Evolutionary conservation across 2,797 vertebrate species (phyloP).

Genomic region (Parotocinclus haroldoi): DNA sequence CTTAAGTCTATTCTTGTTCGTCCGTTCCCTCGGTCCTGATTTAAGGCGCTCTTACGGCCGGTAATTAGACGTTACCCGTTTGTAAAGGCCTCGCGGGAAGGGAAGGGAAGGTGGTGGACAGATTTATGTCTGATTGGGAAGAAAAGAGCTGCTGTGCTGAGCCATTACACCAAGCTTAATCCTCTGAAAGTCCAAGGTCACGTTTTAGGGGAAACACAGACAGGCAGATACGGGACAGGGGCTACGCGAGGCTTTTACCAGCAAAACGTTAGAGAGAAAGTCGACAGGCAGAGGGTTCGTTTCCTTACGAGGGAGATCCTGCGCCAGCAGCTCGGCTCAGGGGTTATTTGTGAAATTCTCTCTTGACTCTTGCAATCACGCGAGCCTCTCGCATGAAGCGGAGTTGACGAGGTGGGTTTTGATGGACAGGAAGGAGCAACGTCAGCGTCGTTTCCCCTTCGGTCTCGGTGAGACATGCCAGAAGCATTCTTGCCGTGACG

Average conservation of each 20-base stretch:
- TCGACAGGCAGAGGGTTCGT: constrained; percentile 10
- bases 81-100: too few relatives aligned
- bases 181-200: neutral
- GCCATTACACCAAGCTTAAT: neutral
- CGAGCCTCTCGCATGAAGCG: constrained; percentile 23
- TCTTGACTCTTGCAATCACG: constrained; percentile 57
- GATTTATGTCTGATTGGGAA: constrained; percentile 1
- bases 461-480: constrained; percentile 54
- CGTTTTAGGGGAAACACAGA: neutral
- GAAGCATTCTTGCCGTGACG: constrained; percentile 47
- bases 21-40: too few relatives aligned
- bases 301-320: neutral
- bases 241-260: too few relatives aligned
- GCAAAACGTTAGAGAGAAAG: neutral
- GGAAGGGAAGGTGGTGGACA: neutral
- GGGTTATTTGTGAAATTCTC: constrained; percentile 54
- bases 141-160: neutral
- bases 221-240: too few relatives aligned
- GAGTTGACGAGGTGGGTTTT: neutral
- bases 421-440: constrained; percentile 53
- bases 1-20: too few relatives aligned
- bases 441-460: constrained; percentile 51
- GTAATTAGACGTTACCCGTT: neutral
- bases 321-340: constrained; percentile 57
- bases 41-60: neutral